phyloP scores from a whole-genome alignment of 2,797 vertebrate genomes.

The Cossypha dichroa region DNA sequence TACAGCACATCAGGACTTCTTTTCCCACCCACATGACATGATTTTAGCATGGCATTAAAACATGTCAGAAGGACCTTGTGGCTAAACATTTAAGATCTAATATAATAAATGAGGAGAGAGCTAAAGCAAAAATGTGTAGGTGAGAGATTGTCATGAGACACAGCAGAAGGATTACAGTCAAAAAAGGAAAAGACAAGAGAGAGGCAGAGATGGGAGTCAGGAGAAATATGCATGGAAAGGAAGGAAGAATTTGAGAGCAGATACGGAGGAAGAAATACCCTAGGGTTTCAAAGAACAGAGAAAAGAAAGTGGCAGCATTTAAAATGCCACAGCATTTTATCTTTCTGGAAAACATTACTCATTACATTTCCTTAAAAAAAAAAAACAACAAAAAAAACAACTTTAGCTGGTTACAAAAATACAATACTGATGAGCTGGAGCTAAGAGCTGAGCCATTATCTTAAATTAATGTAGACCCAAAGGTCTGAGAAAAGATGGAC shows the following conservation, averaged over 20 bases:
- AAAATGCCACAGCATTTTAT: background rate
- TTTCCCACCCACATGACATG: background rate
- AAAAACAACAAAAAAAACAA: background rate
- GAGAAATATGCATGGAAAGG: background rate
- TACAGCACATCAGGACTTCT: background rate
- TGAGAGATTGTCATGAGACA: background rate
- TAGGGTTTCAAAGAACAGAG: background rate
- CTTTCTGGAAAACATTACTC: background rate
- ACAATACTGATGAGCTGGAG: background rate
- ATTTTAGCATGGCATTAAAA: background rate
- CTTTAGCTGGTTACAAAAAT: background rate
- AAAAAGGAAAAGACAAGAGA: background rate
- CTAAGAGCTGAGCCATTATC: background rate
- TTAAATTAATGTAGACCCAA: background rate
- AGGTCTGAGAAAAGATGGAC: background rate
- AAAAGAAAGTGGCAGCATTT: background rate
- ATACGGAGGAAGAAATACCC: background rate
- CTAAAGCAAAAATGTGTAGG: background rate
- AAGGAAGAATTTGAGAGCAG: background rate
- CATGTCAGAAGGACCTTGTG: background rate
- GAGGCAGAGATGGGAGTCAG: background rate
- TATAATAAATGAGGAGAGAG: background rate
- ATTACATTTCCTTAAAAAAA: background rate
- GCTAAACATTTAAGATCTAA: background rate
- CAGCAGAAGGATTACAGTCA: background rate